These are phyloP conservation scores for Drosophila suzukii DNA, from an alignment of 1,140 invertebrate genomes.

Conservation along the genomic window DNA sequence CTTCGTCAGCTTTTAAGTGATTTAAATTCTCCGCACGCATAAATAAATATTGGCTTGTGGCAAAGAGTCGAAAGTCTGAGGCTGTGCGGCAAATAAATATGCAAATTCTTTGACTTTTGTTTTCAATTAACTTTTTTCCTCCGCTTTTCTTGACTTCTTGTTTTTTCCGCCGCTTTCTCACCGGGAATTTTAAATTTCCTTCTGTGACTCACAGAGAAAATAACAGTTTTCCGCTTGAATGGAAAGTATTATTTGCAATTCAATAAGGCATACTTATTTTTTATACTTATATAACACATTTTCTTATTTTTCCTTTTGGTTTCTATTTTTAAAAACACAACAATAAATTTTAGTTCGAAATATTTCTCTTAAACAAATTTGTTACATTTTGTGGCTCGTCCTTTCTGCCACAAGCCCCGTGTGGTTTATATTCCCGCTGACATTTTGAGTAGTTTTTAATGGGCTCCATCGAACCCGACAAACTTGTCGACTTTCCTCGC, in stretches of 20 bases:
- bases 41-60: conserved; percentile 79
- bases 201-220: conserved; percentile 25
- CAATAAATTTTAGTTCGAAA: too few relatives aligned
- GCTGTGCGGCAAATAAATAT: conserved; percentile 67
- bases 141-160: conserved; percentile 17
- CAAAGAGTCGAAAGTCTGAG: conserved; percentile 34
- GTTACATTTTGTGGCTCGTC: conserved; percentile 42
- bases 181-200: conserved; percentile 2
- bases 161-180: conserved; percentile 6
- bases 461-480: conserved; percentile 50
- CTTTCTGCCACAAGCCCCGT: conserved; percentile 15
- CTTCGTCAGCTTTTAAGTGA: conserved; percentile 58
- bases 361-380: conserved; percentile 61
- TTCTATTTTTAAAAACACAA: neutral
- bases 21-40: conserved; percentile 73
- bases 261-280: neutral
- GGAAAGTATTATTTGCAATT: neutral
- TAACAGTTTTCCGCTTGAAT: neutral
- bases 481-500: conserved; percentile 63
- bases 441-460: conserved; percentile 82
- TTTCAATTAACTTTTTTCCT: conserved; percentile 76
- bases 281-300: neutral
- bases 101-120: conserved; percentile 79
- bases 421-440: conserved; percentile 56
- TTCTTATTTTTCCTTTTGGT: neutral